phyloP scores from a whole-genome alignment of 2,888 invertebrate species.

The Agrochola lychnidis region DNA sequence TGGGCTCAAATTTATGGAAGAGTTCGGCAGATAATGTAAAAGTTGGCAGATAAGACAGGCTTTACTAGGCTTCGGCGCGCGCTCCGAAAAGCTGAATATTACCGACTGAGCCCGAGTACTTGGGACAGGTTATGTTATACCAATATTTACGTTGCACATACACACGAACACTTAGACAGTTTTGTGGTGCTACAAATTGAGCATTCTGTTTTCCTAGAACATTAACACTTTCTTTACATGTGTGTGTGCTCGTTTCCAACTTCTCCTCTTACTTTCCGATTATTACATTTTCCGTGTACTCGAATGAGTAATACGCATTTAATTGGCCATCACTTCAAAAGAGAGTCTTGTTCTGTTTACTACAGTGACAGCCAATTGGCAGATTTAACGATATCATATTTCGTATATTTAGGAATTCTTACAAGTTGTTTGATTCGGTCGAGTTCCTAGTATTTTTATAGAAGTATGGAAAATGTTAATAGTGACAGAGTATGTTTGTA shows the following conservation, averaged over 20 bases:
- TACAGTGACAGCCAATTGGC: constrained; percentile 20
- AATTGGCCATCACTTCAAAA: constrained; percentile 52
- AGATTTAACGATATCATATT: constrained; percentile 29
- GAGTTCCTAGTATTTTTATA: not conserved
- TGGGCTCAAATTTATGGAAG: constrained; percentile 85
- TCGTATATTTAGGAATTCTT: constrained; percentile 13
- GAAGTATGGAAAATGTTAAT: not conserved
- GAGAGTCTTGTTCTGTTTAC: constrained; percentile 18
- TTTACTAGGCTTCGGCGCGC: constrained; percentile 78
- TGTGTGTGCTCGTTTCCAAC: constrained; percentile 2
- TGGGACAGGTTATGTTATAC: constrained; percentile 74
- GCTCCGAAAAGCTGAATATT: constrained; percentile 80
- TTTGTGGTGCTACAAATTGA: constrained; percentile 24
- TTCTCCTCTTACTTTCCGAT: constrained; percentile 8
- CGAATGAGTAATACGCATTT: constrained; percentile 38
- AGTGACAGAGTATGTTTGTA: too few species aligned
- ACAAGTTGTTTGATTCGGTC: constrained; percentile 18
- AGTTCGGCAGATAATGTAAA: constrained; percentile 87
- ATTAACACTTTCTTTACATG: constrained; percentile 9
- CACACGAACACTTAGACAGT: constrained; percentile 36
- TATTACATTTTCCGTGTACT: constrained; percentile 18
- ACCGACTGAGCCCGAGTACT: constrained; percentile 72
- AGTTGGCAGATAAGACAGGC: constrained; percentile 87
- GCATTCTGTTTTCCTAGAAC: constrained; percentile 14
- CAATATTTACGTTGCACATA: constrained; percentile 69